Evolutionary conservation across 2,113 vertebrate species (phyloP).

Genomic region (Xenopus laevis): DNA sequence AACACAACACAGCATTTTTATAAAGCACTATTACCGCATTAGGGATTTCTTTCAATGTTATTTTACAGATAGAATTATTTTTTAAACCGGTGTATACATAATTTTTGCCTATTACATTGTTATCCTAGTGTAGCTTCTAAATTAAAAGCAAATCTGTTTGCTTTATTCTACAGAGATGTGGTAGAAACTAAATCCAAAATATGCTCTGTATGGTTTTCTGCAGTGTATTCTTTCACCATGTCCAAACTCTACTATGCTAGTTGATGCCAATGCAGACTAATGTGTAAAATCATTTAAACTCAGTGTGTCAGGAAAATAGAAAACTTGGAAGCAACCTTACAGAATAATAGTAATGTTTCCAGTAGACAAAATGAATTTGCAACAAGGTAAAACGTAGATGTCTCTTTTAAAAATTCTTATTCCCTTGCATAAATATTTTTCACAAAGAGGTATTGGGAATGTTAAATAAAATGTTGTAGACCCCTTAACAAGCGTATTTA

Average conservation of each 20-base stretch:
- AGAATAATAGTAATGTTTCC: neutral
- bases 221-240: neutral
- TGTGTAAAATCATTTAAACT: slow-evolving; percentile 4
- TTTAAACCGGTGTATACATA: neutral
- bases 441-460: neutral
- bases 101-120: neutral
- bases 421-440: neutral
- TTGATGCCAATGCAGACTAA: slow-evolving; percentile 1
- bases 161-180: neutral
- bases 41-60: no score
- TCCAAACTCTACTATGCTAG: neutral
- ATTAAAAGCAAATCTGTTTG: slow-evolving; percentile 1
- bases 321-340: neutral
- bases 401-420: neutral
- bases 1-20: no score
- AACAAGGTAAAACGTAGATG: neutral
- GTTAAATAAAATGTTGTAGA: neutral
- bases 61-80: neutral
- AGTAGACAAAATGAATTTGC: neutral
- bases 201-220: neutral
- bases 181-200: neutral
- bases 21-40: no score
- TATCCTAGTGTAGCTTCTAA: neutral
- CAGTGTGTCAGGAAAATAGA: neutral
- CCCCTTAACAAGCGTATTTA: neutral